These are phyloP conservation scores for Cryptotis parvus DNA, from an alignment of 2,113 vertebrate genomes.

Conservation along the genomic window DNA sequence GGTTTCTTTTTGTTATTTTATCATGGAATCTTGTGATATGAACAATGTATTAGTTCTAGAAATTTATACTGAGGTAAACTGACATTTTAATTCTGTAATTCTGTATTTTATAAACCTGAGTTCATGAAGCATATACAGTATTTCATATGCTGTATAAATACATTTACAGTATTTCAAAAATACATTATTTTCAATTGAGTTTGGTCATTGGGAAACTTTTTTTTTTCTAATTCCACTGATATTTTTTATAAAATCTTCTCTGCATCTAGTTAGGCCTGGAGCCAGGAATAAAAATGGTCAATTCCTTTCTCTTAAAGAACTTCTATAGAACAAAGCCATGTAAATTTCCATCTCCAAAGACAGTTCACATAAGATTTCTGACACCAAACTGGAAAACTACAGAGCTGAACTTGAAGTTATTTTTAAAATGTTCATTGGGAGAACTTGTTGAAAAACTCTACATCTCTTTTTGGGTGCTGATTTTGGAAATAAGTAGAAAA, in stretches of 20 bases:
- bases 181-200: background rate
- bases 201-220: background rate
- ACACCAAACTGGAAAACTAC: background rate
- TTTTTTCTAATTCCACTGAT: background rate
- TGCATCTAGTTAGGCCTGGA: background rate
- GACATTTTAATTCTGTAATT: background rate
- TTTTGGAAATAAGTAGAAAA: conserved; percentile 4
- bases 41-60: background rate
- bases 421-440: background rate
- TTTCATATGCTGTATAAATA: too few relatives aligned
- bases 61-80: background rate
- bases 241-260: background rate
- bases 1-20: conserved; percentile 8
- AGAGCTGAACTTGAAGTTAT: conserved; percentile 42
- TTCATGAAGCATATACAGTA: background rate
- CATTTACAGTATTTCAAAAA: conserved; percentile 4
- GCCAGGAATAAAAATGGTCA: background rate
- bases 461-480: background rate
- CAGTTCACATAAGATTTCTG: background rate
- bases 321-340: background rate
- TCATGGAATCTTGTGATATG: background rate
- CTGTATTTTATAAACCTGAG: background rate
- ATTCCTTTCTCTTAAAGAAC: conserved; percentile 1
- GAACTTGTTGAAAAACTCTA: background rate
- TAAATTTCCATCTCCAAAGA: background rate